Evolutionary conservation across 2,888 invertebrate species (phyloP).

Genomic region (Atherix ibis): DNA sequence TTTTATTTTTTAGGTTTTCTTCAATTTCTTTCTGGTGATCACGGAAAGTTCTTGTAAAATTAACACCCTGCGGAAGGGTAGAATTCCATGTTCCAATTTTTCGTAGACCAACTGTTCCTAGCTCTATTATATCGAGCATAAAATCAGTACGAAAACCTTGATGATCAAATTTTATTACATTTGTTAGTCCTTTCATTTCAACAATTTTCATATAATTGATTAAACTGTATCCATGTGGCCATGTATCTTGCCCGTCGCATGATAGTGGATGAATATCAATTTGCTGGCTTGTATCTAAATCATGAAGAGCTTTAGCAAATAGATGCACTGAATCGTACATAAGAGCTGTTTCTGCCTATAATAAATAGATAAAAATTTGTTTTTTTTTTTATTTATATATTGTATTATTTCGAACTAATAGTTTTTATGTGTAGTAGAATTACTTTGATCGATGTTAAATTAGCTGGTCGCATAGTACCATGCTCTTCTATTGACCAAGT

Average conservation of each 20-base stretch:
- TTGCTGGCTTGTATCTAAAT: conserved; percentile 77
- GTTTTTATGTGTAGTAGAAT: too few relatives aligned
- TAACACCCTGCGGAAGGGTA: conserved; percentile 55
- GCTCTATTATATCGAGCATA: conserved; percentile 78
- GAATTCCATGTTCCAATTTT: conserved; percentile 83
- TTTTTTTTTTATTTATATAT: background rate
- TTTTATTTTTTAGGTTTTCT: conserved; percentile 81
- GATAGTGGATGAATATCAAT: conserved; percentile 77
- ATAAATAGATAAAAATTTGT: background rate
- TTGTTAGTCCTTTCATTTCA: conserved; percentile 84
- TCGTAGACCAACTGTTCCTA: conserved; percentile 66
- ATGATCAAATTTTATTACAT: conserved; percentile 84
- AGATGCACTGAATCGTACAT: conserved; percentile 94
- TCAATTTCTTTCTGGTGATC: conserved; percentile 79
- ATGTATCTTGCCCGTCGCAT: conserved; percentile 76
- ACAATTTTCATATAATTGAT: conserved; percentile 96
- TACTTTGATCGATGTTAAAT: conserved; percentile 33
- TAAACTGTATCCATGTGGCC: conserved; percentile 87
- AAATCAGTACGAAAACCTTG: conserved; percentile 88
- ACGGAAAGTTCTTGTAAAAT: conserved; percentile 71
- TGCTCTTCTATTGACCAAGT: conserved; percentile 71
- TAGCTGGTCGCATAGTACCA: conserved; percentile 41
- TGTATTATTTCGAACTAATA: background rate
- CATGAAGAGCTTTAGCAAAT: conserved; percentile 83
- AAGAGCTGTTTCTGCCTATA: conserved; percentile 80